Evolutionary conservation across 2,888 invertebrate species (phyloP).

Genomic region (Aphidoletes aphidimyza): DNA sequence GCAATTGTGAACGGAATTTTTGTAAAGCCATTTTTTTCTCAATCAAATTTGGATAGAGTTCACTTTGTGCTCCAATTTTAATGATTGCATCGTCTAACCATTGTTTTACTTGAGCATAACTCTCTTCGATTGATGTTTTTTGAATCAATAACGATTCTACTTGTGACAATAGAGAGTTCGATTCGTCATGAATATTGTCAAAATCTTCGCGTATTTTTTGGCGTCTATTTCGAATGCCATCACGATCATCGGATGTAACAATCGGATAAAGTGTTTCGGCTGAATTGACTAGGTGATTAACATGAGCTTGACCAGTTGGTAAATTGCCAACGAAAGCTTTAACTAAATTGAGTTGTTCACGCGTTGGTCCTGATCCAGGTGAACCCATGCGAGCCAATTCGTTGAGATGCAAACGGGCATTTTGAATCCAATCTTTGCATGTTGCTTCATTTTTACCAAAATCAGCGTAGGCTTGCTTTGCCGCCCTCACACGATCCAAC

Average conservation of each 20-base stretch:
- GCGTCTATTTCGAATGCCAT: constrained; percentile 83
- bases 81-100: constrained; percentile 86
- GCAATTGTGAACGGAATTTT: constrained; percentile 79
- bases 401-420: constrained; percentile 79
- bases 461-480: constrained; percentile 75
- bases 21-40: constrained; percentile 91
- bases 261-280: constrained; percentile 90
- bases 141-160: constrained; percentile 90
- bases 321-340: constrained; percentile 75
- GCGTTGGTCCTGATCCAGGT: constrained; percentile 77
- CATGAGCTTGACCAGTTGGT: constrained; percentile 80
- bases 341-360: constrained; percentile 72
- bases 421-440: constrained; percentile 82
- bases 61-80: constrained; percentile 77
- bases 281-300: constrained; percentile 84
- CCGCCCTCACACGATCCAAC: constrained; percentile 76
- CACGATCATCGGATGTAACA: constrained; percentile 87
- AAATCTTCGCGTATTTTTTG: constrained; percentile 83
- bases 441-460: constrained; percentile 76
- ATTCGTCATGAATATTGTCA: constrained; percentile 85
- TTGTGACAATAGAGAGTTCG: constrained; percentile 85
- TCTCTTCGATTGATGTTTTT: constrained; percentile 92
- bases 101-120: constrained; percentile 85
- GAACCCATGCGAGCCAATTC: constrained; percentile 79
- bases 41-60: constrained; percentile 81